Percentiles rank a stretch among this genome's conserved stretches.
These are phyloP conservation scores for Philantomba maxwellii DNA, from an alignment of 2,113 vertebrate species.

Conservation along the genomic window DNA sequence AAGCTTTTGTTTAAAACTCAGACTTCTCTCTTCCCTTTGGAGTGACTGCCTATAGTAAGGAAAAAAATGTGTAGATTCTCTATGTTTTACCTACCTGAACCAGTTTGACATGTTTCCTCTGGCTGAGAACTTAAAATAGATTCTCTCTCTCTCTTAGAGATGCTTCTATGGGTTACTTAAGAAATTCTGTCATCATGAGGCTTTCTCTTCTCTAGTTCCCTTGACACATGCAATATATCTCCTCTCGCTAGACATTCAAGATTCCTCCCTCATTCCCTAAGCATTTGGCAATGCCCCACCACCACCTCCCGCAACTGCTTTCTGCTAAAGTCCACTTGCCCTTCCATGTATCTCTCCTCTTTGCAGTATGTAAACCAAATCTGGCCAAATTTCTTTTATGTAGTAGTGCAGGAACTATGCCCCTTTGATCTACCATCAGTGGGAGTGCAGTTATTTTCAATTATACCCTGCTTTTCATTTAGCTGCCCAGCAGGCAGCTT, in stretches of 20 bases:
- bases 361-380: background rate
- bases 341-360: background rate
- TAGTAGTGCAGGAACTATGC: background rate
- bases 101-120: background rate
- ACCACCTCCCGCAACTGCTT: background rate
- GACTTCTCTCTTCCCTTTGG: background rate
- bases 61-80: background rate
- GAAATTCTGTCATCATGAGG: background rate
- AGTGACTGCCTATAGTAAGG: background rate
- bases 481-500: conserved; percentile 3
- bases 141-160: background rate
- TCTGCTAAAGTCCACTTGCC: background rate
- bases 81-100: background rate
- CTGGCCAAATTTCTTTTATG: background rate
- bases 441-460: conserved; percentile 29
- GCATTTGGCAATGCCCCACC: background rate
- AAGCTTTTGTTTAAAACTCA: background rate
- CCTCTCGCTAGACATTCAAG: background rate
- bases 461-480: conserved; percentile 45
- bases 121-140: background rate
- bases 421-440: background rate
- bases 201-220: background rate
- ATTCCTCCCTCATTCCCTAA: background rate
- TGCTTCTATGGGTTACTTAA: background rate
- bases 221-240: background rate